phyloP scores from a whole-genome alignment of 30 jellyfish, hydroid and myxozoan species.

The Cassiopea xamachana region DNA sequence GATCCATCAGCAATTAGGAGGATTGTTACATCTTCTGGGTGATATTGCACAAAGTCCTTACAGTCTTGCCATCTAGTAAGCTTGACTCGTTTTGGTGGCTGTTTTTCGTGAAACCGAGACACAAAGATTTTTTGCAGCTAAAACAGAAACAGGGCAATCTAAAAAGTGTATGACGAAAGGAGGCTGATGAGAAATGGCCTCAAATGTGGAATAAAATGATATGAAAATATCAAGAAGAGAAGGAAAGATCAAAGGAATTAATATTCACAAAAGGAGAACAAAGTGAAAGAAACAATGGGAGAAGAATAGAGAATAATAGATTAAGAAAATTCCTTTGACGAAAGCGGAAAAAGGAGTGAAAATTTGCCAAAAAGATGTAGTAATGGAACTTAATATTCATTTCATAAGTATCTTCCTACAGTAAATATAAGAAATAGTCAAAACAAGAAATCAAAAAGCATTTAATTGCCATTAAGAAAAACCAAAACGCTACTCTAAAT shows the following conservation, averaged over 20 bases:
- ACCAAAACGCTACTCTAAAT: not conserved
- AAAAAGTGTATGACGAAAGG: not conserved
- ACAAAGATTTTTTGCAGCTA: conserved; percentile 31
- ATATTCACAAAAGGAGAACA: too few species aligned
- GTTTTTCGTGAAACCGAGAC: conserved; percentile 5
- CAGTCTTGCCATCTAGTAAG: conserved; percentile 87
- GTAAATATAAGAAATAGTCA: too few species aligned
- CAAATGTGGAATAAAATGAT: not conserved
- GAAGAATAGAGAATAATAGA: too few species aligned
- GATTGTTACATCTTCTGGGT: conserved; percentile 77
- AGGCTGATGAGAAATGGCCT: not conserved
- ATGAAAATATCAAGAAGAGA: too few species aligned
- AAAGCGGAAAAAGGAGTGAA: too few species aligned
- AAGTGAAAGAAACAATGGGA: too few species aligned
- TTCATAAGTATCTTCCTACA: too few species aligned
- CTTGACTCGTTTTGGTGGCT: conserved; percentile 8
- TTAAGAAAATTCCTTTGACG: too few species aligned
- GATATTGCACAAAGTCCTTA: conserved; percentile 24
- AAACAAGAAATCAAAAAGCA: too few species aligned
- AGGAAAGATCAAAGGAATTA: too few species aligned
- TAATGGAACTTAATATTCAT: too few species aligned
- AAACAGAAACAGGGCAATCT: not conserved
- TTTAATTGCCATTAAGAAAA: not conserved
- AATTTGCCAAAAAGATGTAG: too few species aligned
- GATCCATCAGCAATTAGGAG: conserved; percentile 57